Base-by-base conservation (phyloP, 2,888 invertebrate species). In the Sussaba pulchella region DNA sequence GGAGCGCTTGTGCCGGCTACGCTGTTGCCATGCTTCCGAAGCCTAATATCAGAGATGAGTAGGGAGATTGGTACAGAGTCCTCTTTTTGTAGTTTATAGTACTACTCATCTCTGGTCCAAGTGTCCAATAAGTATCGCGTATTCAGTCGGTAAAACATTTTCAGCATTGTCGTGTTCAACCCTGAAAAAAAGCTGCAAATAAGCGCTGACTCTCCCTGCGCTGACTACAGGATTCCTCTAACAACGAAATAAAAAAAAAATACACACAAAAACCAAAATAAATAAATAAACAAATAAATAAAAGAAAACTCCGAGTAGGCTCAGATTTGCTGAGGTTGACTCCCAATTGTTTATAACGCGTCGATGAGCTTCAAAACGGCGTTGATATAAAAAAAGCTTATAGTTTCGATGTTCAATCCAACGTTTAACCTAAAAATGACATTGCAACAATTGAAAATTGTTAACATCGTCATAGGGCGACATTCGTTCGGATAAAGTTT, bases 381-480 rank as follows among this genome's bases (percentile, higher is more conserved):
- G 31, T 45, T 47, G 17, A 10, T 10, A 31, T 9, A 26, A 10
- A 14, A 54, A 17, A 47, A 43, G n/a, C 21, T 6, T 14, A 14
- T 31, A 26, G n/a, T 21, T 8, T 24, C 17, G 0, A 2, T 31
- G 2, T 47, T 31, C 19, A 10, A 14, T 47, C 1, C 14, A 45
- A 17, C 12, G 17, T 54, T 64, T 73, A 78, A 78, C 73, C 74
- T 78, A 36, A 61, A 63, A 69, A 52, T 36, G n/a, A 14, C 8
- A 14, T 10, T 0, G 8, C 9, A 17, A 36, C 14, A 0, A 57
- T 31, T 31, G 36, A 57, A 36, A n/a, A 50, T 8, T 24, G 24
- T 52, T 6, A 54, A n/a, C 31, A 54, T 14, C 24, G 12, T 52
- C 24, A 52, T 2, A 10, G 4, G 31, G 31, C 14, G 24, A 52